These are phyloP conservation scores for Halcyon malimbica DNA, from an alignment of 2,113 vertebrate genomes.

Conservation along the genomic window DNA sequence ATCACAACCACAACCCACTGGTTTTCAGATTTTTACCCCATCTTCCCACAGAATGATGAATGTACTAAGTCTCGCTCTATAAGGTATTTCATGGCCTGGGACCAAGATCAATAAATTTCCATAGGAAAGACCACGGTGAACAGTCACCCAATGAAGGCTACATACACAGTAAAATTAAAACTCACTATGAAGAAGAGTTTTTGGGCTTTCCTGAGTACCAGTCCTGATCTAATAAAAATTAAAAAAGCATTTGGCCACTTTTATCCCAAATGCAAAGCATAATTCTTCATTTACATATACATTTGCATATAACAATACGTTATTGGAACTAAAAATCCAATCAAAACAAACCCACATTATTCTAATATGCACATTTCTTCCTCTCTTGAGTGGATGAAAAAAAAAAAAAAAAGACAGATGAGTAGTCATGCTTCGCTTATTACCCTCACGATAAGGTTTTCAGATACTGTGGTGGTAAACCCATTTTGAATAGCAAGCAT, in stretches of 20 bases:
- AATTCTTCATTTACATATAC: background rate
- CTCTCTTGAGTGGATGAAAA: background rate
- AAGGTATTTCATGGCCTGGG: background rate
- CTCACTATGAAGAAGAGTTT: background rate
- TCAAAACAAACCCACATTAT: background rate
- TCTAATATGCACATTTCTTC: background rate
- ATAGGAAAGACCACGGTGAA: background rate
- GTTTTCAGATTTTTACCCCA: background rate
- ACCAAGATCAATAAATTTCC: background rate
- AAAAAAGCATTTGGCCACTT: background rate
- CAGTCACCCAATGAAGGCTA: background rate
- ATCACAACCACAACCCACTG: background rate
- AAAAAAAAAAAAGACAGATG: background rate
- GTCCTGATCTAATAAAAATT: background rate
- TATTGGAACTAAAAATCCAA: background rate
- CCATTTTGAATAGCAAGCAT: conserved; percentile 22
- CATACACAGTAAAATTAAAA: background rate
- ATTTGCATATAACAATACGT: background rate
- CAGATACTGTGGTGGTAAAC: background rate
- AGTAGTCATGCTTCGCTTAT: conserved; percentile 14
- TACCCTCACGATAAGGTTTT: background rate
- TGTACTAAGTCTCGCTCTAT: background rate
- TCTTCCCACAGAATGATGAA: background rate
- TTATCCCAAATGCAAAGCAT: background rate
- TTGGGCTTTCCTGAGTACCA: background rate